Base-by-base conservation (phyloP, 2,888 invertebrate genomes). In the Aromia moschata region DNA sequence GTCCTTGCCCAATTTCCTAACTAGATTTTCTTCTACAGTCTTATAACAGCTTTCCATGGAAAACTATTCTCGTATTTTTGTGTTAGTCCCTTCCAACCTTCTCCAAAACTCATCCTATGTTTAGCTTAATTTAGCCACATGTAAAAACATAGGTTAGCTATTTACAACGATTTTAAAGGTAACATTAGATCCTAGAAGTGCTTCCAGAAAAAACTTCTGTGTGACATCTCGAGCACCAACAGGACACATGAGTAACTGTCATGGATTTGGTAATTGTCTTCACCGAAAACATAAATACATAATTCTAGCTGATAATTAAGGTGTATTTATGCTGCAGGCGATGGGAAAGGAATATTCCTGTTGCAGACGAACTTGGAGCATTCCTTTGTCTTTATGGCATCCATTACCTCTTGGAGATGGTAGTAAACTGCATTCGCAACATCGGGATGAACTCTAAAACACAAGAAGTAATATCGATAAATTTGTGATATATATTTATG, bases 331-430 rank as follows among this genome's bases (percentile, higher is more conserved):
- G 71, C 73, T 16, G 70, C 70, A 36, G 67, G 66, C 9, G 79
- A 58, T 64, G 77, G 65, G 40, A 74, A 58, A 12, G 69, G 65
- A 57, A 76, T 70, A 54, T 72, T 72, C 64, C 77, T 78, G 20
- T 73, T 77, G 76, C 90, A 90, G 56, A 78, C 77, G 81, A 90
- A 91, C 70, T 84, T 81, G 40, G 84, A 82, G 79, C 91, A 91
- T 79, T 89, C 87, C 80, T 87, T 85, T 75, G 83, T 84, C 67
- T 87, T 84, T 68, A 90, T 87, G 59, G 90, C 90, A 9, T 86
- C 84, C 88, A 90, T 90, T 49, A 91, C 90, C 79, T 90, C 89
- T 44, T 87, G 85, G 58, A 91, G 85, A 76, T 91, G 90, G 70
- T 84, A 83, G 9, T 88, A 86, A 64, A 90, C 88, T 25, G 84